phyloP scores from a whole-genome alignment of 2,797 vertebrate genomes.

The Chrosomus eos region DNA sequence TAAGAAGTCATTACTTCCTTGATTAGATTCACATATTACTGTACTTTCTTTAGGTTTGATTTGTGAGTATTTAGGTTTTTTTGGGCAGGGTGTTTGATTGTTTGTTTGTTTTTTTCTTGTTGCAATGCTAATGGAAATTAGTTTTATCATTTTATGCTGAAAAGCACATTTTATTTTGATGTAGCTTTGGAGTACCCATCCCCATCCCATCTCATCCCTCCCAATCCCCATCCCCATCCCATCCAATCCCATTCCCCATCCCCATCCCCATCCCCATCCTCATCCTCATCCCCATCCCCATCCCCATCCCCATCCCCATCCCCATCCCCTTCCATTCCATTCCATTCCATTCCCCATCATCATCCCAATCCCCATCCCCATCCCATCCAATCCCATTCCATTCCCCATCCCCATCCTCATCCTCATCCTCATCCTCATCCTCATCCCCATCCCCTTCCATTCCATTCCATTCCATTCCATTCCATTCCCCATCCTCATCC shows the following conservation, averaged over 20 bases:
- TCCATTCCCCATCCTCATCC: too few species aligned
- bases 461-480: too few species aligned
- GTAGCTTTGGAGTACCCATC: not conserved
- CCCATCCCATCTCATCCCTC: not conserved
- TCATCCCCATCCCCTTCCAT: too few species aligned
- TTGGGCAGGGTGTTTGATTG: not conserved
- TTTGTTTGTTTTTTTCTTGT: not conserved
- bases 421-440: too few species aligned
- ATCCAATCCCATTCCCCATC: too few species aligned
- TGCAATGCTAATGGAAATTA: slow-evolving; percentile 4
- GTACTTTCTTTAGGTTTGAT: not conserved
- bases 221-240: not conserved
- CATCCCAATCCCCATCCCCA: not conserved
- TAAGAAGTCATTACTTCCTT: not conserved
- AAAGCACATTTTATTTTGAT: slow-evolving; percentile 19
- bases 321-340: too few species aligned
- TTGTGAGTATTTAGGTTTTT: not conserved
- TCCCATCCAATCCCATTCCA: not conserved
- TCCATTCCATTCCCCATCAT: too few species aligned
- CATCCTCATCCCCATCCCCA: too few species aligned
- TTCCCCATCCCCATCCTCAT: too few species aligned
- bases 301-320: too few species aligned
- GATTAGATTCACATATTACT: slow-evolving; percentile 6
- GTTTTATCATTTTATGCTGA: not conserved
- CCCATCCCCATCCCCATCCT: too few species aligned